Base-by-base conservation (phyloP, 2,113 vertebrate genomes). In the Phyllopteryx taeniolatus region DNA sequence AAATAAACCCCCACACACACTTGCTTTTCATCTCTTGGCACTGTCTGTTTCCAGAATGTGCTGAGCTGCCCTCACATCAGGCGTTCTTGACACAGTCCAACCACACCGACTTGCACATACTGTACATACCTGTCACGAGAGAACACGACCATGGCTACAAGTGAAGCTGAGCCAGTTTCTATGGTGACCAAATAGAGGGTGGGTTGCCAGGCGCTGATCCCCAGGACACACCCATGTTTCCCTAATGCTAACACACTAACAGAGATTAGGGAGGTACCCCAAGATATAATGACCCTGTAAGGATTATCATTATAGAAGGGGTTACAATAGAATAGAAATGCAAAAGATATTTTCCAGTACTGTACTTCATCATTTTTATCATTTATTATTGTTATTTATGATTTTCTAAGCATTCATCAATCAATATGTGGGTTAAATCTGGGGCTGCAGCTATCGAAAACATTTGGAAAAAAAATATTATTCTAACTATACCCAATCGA, bases 101-200 rank as follows among this genome's bases (percentile, higher is more conserved):
- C 67, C 68, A 63, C 62, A 71, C 67, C 35, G 35, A 67, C 20
- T 39, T 8, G 20, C 6, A 19, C 65, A 17, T 19, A 68, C 79
- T n/a, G 11, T 22, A 77, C 69, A 73, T 0, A 83, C 78, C 71
- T 83, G 80, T 80, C 14, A 2, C 64, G 65, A 33, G 75, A 76
- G 19, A 72, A 75, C 75, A 74, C 70, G 82, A 12, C 80, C 75
- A 79, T 75, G 82, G 81, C 79, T 89, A 84, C 85, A 1, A 68
- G 19, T 79, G 70, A 87, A 81, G 81, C 85, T 87, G 87, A 89
- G 84, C 79, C 75, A 87, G 91, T 93, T 90, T 84, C 91, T 89
- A 93, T 92, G 79, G 88, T 54, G 83, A 92, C 83, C 67, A 33
- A 77, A 69, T 74, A 14, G 6, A 68, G 75, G 77, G 78, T 77